Evolutionary conservation across 2,888 invertebrate species (phyloP), one percentile per base, ranked within the genome.

Genomic region (Drosophila greeni): DNA sequence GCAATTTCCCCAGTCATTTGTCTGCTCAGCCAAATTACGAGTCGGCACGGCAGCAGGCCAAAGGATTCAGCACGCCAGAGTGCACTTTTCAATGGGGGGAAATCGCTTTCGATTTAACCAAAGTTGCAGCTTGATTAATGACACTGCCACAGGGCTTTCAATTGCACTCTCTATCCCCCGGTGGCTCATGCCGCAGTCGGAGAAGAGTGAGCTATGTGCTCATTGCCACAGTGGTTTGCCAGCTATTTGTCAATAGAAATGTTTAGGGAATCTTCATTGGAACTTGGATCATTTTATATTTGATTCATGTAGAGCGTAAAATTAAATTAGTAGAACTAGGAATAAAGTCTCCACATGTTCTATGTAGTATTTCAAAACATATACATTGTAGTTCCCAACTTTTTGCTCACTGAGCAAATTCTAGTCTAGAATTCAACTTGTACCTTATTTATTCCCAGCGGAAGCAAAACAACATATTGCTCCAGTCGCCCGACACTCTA

Each of bases 121-220:
- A 68, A 70, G 66, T 80, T 77, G 74, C 72, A 67, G 42, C 66
- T 72, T 78, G 81, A 78, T 77, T 75, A 78, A 78, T 78, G 82
- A 67, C 62, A 55, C 68, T 69, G 64, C 67, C 70, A 69, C 74
- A 66, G 65, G 64, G 54, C 75, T 75, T 77, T 74, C 72, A 77
- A 72, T 75, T 77, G 74, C 59, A 59, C 57, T 62, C 49, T 33
- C 36, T 62, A 24, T 62, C 39, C 36, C 36, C 14, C 45, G 43
- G 16, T n/a, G 26, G n/a, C n/a, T 42, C 20, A 39, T 40, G 39
- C 8, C 14, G 39, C 39, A 20, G 18, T 18, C 45, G 12, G 12
- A 4, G 31, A 31, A 56, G 51, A 47, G 16, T 14, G 37, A 18
- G 42, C 43, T 34, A 59, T 33, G 42, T 43, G 31, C 52, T 18